phyloP scores from a whole-genome alignment of 2,797 vertebrate species.

The Squalus acanthias region DNA sequence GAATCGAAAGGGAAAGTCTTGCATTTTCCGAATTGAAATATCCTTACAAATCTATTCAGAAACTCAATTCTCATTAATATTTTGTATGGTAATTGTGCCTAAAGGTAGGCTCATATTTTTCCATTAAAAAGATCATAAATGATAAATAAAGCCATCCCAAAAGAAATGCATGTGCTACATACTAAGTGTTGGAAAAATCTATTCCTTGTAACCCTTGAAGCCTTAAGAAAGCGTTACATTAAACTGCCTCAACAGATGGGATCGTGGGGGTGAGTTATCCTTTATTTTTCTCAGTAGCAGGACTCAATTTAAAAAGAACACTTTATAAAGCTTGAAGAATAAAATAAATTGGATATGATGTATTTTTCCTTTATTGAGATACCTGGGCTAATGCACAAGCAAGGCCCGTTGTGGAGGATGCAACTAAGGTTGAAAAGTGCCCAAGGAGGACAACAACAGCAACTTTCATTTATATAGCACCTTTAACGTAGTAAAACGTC shows the following conservation, averaged over 20 bases:
- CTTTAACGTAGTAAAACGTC: too few species aligned
- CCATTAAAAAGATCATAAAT: slow-evolving; percentile 24
- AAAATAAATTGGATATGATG: background rate
- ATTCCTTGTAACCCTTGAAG: too few species aligned
- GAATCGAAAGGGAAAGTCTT: background rate
- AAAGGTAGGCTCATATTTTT: background rate
- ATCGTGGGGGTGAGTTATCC: background rate
- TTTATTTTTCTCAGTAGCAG: background rate
- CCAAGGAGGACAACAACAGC: background rate
- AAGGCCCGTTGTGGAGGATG: background rate
- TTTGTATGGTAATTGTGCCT: slow-evolving; percentile 15
- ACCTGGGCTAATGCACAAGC: background rate
- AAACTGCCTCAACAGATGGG: background rate
- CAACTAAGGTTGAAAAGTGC: background rate
- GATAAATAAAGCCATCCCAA: background rate
- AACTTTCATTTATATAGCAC: too few species aligned
- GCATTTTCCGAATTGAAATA: background rate
- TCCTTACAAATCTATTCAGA: background rate
- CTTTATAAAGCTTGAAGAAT: background rate
- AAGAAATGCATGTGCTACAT: background rate
- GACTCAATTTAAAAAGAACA: background rate
- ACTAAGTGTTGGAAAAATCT: background rate
- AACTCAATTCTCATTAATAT: slow-evolving; percentile 6
- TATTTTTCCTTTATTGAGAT: background rate
- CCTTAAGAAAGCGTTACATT: background rate